Conservation (phyloP, 2,888 invertebrate species). For the Amphimallon solstitiale region DNA sequence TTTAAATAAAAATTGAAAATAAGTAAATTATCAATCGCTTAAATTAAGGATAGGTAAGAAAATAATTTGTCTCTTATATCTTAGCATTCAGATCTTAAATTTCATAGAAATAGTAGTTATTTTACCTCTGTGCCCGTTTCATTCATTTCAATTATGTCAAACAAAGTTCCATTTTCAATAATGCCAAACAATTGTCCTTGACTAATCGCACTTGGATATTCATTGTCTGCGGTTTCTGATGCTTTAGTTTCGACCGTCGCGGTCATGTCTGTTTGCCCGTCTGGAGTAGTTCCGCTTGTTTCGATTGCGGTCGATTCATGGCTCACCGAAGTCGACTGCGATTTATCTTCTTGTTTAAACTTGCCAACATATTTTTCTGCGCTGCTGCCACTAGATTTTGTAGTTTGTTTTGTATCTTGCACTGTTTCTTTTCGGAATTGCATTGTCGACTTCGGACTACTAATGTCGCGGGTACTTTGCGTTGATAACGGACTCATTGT, state of each 20-base stretch:
- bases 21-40: too few relatives aligned
- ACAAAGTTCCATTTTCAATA: constrained; percentile 62
- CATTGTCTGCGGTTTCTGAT: constrained; percentile 47
- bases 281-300: constrained; percentile 39
- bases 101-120: constrained; percentile 29
- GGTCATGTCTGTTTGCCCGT: constrained; percentile 39
- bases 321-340: not conserved
- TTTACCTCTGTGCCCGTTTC: constrained; percentile 55
- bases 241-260: constrained; percentile 46
- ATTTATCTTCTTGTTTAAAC: not conserved
- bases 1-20: too few relatives aligned
- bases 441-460: not conserved
- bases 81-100: too few relatives aligned
- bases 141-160: constrained; percentile 61
- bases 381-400: not conserved
- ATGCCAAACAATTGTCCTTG: constrained; percentile 63
- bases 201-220: constrained; percentile 60
- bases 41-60: too few relatives aligned
- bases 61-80: too few relatives aligned
- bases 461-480: constrained; percentile 7
- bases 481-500: constrained; percentile 48
- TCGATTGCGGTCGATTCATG: constrained; percentile 44
- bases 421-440: not conserved
- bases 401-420: constrained; percentile 7
- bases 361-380: too few relatives aligned